Base-by-base conservation (phyloP, 2,888 invertebrate species). In the Ommatoiulus sabulosus region DNA sequence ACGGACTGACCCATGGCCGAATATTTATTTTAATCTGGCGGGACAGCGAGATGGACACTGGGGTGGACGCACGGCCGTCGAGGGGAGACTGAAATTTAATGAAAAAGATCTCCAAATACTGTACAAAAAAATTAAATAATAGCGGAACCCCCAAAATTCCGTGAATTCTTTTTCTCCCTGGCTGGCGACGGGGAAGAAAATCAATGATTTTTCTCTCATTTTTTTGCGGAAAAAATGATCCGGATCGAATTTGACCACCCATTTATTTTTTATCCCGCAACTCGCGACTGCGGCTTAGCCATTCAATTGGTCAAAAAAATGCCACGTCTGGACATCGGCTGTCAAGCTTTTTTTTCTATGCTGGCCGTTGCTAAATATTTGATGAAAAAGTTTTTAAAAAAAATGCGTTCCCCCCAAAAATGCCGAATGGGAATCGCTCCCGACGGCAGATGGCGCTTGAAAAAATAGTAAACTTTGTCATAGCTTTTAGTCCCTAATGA, bases 1-100 rank as follows among this genome's bases (percentile, higher is more conserved):
- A 80, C 80, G 15, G 80, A 24, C 52, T 52, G 52, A 52, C 52
- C 52, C 52, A 3, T 52, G 15, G 52, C 80, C 35, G 80, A 24
- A 80, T 80, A 80, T 80, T 72, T 72, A 80, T 80, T 80, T 80
- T 24, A 80, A 80, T 80, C 80, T 80, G 80, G 35, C 80, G 57
- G 57, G 57, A n/a, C 57, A 57, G 57, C 57, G 57, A 57, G 57
- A 57, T 72, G 35, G 80, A 80, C 80, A 4, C 80, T 80, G 35
- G 80, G 80, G 80, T 80, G 80, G 80, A 80, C 80, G 80, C 2
- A 12, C 35, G 8, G 63, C 12, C 12, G 4, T 12, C 35, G 35
- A 80, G 35, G 80, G 80, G 80, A 80, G 35, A 35, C 12, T 15
- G 24, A 80, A 63, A 24, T 80, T 80, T 35, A 80, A 80, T 80